Evolutionary conservation across 2,797 vertebrate species (phyloP).

Genomic region (Carduelis carduelis): DNA sequence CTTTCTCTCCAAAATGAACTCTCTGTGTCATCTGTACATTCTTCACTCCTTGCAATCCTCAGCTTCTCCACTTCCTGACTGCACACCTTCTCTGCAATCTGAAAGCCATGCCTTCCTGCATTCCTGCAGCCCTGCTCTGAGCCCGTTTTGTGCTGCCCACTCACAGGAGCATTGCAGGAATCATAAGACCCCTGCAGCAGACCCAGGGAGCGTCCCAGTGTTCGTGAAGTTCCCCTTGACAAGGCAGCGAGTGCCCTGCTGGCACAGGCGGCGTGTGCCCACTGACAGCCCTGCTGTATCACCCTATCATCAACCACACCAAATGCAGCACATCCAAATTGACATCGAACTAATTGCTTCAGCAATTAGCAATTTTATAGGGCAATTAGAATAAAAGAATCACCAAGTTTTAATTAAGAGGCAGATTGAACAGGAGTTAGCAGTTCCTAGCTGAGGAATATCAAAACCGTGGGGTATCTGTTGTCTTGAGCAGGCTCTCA

Average conservation of each 20-base stretch:
- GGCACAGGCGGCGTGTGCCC: slow-evolving; percentile 7
- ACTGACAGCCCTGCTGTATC: background rate
- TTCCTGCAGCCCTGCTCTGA: background rate
- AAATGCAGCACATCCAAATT: background rate
- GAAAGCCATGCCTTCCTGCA: background rate
- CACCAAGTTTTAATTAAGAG: slow-evolving; percentile 59
- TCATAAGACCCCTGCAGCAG: background rate
- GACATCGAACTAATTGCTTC: slow-evolving; percentile 53
- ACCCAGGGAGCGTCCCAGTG: background rate
- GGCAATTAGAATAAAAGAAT: slow-evolving; percentile 63
- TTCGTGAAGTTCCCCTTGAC: background rate
- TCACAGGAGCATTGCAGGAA: background rate
- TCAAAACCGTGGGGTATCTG: background rate
- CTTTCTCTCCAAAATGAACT: background rate
- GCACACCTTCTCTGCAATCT: background rate
- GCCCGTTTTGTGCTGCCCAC: background rate
- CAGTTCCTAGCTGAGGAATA: slow-evolving; percentile 51
- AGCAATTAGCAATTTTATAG: slow-evolving; percentile 40
- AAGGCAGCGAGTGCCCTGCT: background rate
- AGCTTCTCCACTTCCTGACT: background rate
- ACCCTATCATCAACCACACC: background rate
- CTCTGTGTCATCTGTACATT: background rate
- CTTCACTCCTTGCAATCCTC: background rate
- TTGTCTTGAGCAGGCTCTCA: slow-evolving; percentile 33
- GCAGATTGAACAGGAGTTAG: slow-evolving; percentile 63